These are phyloP conservation scores for Papilio demoleus DNA, from an alignment of 2,888 invertebrate species.

Conservation along the genomic window DNA sequence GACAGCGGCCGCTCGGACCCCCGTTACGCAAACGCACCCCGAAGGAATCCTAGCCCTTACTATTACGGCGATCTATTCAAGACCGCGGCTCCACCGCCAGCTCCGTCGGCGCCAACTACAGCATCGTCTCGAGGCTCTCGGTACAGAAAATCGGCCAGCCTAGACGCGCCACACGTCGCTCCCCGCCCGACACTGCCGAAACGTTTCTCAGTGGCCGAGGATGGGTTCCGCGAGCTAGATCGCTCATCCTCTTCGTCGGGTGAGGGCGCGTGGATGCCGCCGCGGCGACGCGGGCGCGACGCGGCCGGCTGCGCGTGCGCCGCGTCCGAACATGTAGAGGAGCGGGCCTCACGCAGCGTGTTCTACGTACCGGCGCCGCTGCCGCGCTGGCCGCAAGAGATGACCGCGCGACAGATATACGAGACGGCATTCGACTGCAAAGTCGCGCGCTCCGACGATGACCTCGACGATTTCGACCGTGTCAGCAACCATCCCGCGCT, in stretches of 20 bases:
- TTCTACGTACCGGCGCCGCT: slow-evolving; percentile 88
- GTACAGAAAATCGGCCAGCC: slow-evolving; percentile 88
- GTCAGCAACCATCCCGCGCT: slow-evolving; percentile 92
- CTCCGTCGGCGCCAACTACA: slow-evolving; percentile 79
- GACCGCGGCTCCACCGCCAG: slow-evolving; percentile 74
- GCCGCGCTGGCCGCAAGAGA: slow-evolving; percentile 85
- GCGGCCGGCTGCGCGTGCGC: slow-evolving; percentile 89
- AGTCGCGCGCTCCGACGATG: slow-evolving; percentile 91
- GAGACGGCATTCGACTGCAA: slow-evolving; percentile 96
- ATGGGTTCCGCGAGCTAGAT: slow-evolving; percentile 85
- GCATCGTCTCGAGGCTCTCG: slow-evolving; percentile 80
- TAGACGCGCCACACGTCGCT: slow-evolving; percentile 89
- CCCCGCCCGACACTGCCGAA: slow-evolving; percentile 85
- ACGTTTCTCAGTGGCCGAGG: slow-evolving; percentile 88
- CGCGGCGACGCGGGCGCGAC: slow-evolving; percentile 86
- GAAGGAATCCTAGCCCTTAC: slow-evolving; percentile 91
- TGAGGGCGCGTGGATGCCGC: slow-evolving; percentile 87
- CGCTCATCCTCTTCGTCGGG: slow-evolving; percentile 83
- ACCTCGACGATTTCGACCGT: slow-evolving; percentile 91
- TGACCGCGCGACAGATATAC: slow-evolving; percentile 89
- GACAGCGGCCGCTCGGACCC: slow-evolving; percentile 86
- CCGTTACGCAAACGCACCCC: slow-evolving; percentile 81
- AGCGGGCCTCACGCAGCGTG: slow-evolving; percentile 85
- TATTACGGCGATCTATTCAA: slow-evolving; percentile 91
- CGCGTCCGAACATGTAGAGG: slow-evolving; percentile 87